phyloP scores from a whole-genome alignment of 2,888 invertebrate genomes.

The Punctoribates punctum region DNA sequence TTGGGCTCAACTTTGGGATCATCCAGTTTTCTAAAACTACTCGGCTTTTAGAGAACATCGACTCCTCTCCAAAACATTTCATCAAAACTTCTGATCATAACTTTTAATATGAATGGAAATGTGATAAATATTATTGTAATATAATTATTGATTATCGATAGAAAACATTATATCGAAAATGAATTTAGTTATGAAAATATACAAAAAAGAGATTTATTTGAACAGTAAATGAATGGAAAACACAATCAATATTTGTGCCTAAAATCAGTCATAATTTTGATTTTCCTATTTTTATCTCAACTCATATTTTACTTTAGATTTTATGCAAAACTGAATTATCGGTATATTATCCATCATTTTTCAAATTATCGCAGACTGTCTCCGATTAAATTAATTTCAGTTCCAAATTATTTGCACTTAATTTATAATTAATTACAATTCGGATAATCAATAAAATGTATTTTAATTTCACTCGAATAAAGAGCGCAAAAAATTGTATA shows the following conservation, averaged over 20 bases:
- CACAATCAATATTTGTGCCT: conserved; percentile 21
- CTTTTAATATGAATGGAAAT: not conserved
- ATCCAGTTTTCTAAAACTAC: not conserved
- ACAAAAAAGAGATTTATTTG: not conserved
- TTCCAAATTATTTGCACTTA: no score
- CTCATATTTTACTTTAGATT: not conserved
- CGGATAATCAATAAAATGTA: no score
- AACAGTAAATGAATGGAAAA: not conserved
- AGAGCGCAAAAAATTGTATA: no score
- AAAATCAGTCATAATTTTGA: not conserved
- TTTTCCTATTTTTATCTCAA: not conserved
- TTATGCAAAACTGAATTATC: not conserved
- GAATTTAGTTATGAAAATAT: not conserved
- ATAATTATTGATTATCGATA: conserved; percentile 1
- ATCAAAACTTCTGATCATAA: not conserved
- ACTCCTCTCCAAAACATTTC: not conserved
- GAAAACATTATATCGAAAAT: not conserved
- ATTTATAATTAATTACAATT: no score
- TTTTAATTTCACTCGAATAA: no score
- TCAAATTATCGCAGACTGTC: no score
- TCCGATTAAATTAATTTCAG: no score
- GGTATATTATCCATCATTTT: not conserved
- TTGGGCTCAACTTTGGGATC: not conserved
- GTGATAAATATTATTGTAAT: conserved; percentile 12
- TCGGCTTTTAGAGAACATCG: no score